phyloP scores from a whole-genome alignment of 2,888 invertebrate genomes.

The Agonopterix subpropinquella region DNA sequence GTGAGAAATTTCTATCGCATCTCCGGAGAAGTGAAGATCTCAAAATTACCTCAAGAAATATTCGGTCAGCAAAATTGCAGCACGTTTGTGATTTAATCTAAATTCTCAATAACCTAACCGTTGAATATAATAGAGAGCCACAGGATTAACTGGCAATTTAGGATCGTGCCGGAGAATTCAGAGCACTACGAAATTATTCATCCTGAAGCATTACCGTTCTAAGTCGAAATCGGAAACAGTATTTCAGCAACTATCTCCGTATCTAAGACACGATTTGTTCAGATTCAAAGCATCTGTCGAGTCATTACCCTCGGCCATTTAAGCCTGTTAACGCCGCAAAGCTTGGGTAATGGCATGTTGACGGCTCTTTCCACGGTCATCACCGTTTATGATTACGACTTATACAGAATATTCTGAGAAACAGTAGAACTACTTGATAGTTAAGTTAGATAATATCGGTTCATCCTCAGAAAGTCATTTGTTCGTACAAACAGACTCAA shows the following conservation, averaged over 20 bases:
- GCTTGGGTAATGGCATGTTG: constrained; percentile 53
- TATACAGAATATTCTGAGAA: constrained; percentile 27
- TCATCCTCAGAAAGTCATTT: background rate
- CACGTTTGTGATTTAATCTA: background rate
- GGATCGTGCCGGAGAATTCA: no score
- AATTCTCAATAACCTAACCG: background rate
- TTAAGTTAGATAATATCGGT: constrained; percentile 12
- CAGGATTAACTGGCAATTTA: no score
- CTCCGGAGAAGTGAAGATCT: constrained; percentile 24
- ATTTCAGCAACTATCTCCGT: constrained; percentile 3
- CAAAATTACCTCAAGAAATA: constrained; percentile 15
- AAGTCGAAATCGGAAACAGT: background rate
- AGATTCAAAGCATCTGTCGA: constrained; percentile 63
- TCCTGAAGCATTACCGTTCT: no score
- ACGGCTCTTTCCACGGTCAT: constrained; percentile 53
- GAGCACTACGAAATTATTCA: no score
- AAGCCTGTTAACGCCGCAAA: constrained; percentile 63
- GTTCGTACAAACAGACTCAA: background rate
- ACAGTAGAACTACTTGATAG: constrained; percentile 24
- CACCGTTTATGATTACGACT: constrained; percentile 50
- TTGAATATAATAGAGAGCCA: background rate
- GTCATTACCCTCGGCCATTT: constrained; percentile 68
- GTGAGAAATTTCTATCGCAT: constrained; percentile 28
- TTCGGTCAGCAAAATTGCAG: constrained; percentile 3
- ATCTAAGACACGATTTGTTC: constrained; percentile 51